Base-by-base conservation (phyloP, 2,888 invertebrate species). In the Xanthorhoe spadicearia region DNA sequence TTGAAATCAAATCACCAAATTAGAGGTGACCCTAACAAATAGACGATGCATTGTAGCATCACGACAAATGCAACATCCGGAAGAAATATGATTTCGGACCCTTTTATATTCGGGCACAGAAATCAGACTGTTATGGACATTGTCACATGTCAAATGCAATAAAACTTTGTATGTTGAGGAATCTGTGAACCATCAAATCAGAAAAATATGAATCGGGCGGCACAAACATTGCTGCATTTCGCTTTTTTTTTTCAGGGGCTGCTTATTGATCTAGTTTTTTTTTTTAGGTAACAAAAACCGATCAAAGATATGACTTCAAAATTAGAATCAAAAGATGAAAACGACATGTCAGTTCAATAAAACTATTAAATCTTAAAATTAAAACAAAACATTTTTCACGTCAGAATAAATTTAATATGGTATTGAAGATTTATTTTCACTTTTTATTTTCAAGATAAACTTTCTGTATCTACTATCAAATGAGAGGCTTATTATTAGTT, bases 1-100 rank as follows among this genome's bases (percentile, higher is more conserved):
- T 32, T 32, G 32, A 32, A 32, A 43, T 13, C 38, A 43, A 43
- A 43, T 13, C 68, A 63, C 17, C 7, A 17, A 48, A 17, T 15
- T 28, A 19, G 56, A 64, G 48, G 52, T 68, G 61, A 70, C 74
- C 68, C 72, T 72, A 73, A 66, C 70, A 66, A 59, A 61, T 75
- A 69, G 69, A 61, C 72, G 64, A 75, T 71, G 66, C 66, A 76
- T 60, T 70, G 75, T 64, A 74, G 64, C 75, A 75, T 79, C 78
- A 82, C 83, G 82, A 86, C 88, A 88, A 90, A 89, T 88, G 85
- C 87, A 87, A 87, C 87, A 88, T 87, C 88, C 90, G 87, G 86
- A 86, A 84, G 84, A 79, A 83, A 83, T 83, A 83, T 82, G 79
- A 81, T 61, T 66, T 35, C 80, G 84, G 63, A 86, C 87, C 89